Percentiles rank a stretch among this genome's conserved stretches.
These are phyloP conservation scores for Athetis lepigone DNA, from an alignment of 2,888 invertebrate species.

Conservation along the genomic window DNA sequence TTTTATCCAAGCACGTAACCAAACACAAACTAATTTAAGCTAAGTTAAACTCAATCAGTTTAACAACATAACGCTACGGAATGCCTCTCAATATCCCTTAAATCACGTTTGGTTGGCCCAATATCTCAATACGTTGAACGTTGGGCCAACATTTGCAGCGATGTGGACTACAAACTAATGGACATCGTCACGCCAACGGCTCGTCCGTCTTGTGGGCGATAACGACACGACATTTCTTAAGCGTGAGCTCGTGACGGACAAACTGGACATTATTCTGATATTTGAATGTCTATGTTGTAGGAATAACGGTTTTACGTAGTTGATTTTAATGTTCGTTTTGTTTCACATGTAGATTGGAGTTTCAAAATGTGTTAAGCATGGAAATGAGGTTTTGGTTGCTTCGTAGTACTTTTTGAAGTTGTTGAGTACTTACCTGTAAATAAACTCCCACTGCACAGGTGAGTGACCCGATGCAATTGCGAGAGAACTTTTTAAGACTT, in stretches of 20 bases:
- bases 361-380: too few species aligned
- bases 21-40: conserved; percentile 26
- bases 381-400: too few species aligned
- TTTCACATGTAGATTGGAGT: too few species aligned
- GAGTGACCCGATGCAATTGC: too few species aligned
- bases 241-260: conserved; percentile 37
- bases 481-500: too few species aligned
- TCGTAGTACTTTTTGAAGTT: too few species aligned
- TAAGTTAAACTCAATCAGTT: conserved; percentile 32
- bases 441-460: too few species aligned
- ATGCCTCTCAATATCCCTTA: conserved; percentile 59
- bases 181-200: conserved; percentile 67
- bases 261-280: conserved; percentile 51
- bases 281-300: conserved; percentile 31
- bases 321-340: neutral
- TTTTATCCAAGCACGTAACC: neutral
- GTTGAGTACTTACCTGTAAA: too few species aligned
- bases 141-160: conserved; percentile 52
- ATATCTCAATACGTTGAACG: conserved; percentile 69
- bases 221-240: conserved; percentile 41
- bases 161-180: conserved; percentile 66
- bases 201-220: conserved; percentile 60
- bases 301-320: conserved; percentile 1
- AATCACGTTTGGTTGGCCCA: conserved; percentile 64
- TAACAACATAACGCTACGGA: conserved; percentile 38